Percentiles rank a stretch among this genome's conserved stretches.
phyloP scores from a whole-genome alignment of 2,113 vertebrate species.

The Promerops cafer region DNA sequence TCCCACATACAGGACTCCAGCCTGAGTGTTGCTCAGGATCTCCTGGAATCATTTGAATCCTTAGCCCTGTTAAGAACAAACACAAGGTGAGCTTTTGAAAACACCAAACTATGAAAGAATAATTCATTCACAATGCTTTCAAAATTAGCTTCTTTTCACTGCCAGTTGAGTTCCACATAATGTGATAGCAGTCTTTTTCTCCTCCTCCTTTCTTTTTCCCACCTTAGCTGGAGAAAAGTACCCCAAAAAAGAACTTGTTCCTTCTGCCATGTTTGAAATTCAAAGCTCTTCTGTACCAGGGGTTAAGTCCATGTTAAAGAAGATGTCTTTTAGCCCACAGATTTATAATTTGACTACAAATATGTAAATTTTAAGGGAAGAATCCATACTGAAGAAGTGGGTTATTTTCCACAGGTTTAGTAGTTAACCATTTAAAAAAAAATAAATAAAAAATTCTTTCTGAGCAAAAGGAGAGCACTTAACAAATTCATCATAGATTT shows the following conservation, averaged over 20 bases:
- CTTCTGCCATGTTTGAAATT: neutral
- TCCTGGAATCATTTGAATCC: neutral
- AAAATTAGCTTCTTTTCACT: neutral
- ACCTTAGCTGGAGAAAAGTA: neutral
- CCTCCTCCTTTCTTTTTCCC: neutral
- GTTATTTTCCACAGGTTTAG: neutral
- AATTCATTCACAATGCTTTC: neutral
- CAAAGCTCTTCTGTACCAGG: neutral
- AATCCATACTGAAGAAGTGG: neutral
- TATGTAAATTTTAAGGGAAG: neutral
- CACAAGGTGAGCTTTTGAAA: neutral
- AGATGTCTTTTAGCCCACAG: neutral
- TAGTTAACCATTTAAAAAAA: neutral
- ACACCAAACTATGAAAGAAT: neutral
- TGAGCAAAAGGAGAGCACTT: neutral
- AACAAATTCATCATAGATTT: neutral
- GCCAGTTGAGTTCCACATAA: neutral
- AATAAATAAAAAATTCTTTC: neutral
- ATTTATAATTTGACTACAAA: neutral
- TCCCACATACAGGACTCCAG: neutral
- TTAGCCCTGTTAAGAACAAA: neutral
- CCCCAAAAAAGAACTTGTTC: neutral
- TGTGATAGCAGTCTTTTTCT: rapidly evolving
- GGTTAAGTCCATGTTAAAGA: neutral
- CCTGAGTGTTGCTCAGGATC: neutral